Percentiles rank a stretch among this genome's conserved stretches.
These are phyloP conservation scores for Rhabdophis nuchalis DNA, from an alignment of 2,797 vertebrate species.

Conservation along the genomic window DNA sequence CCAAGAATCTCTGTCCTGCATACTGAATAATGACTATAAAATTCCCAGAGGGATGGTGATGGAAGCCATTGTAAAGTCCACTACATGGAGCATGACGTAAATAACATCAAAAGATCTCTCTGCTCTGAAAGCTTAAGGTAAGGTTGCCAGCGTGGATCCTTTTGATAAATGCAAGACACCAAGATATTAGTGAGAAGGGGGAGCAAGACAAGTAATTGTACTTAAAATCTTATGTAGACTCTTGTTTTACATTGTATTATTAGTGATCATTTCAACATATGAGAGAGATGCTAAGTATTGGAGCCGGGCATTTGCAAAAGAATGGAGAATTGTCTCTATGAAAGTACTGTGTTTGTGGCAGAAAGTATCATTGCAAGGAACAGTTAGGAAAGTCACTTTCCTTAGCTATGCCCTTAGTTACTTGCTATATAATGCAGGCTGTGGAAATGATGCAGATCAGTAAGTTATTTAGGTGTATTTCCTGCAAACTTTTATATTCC, in stretches of 20 bases:
- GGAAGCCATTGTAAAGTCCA: not conserved
- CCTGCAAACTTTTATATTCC: not conserved
- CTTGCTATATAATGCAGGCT: not conserved
- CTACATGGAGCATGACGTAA: not conserved
- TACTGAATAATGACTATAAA: not conserved
- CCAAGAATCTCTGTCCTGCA: not conserved
- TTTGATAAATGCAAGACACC: not conserved
- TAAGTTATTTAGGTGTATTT: conserved; percentile 15
- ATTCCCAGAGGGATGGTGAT: not conserved
- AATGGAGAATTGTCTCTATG: not conserved
- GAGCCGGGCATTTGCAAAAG: not conserved
- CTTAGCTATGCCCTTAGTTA: not conserved
- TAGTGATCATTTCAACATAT: not conserved
- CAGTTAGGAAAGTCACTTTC: not conserved
- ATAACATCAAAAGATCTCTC: not conserved
- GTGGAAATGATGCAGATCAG: conserved; percentile 37
- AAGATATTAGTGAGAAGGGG: not conserved
- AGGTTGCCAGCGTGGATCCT: not conserved
- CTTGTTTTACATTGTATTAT: not conserved
- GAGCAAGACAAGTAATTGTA: not conserved
- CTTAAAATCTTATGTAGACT: not conserved
- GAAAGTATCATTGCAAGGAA: not conserved
- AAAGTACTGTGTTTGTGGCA: not conserved
- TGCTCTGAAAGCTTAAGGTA: not conserved
- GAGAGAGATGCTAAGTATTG: not conserved